A percentile compares a stretch with the other conserved stretches of the same genome.
Evolutionary conservation across 1,140 invertebrate species (phyloP).

Genomic region (Phymorhynchus buccinoides): DNA sequence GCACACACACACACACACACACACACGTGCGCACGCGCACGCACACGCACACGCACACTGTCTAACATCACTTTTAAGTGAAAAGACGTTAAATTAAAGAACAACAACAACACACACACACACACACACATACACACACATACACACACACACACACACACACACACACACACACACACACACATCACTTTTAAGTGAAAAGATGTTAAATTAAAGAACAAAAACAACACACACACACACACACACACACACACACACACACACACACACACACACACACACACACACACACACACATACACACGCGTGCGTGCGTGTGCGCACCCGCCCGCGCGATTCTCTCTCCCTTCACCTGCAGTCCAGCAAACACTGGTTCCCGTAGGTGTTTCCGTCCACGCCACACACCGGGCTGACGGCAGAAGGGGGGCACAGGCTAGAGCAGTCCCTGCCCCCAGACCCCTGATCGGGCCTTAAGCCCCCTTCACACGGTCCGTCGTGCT

Average conservation of each 20-base stretch:
- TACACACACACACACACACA: neutral
- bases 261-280: neutral
- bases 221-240: neutral
- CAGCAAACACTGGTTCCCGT: constrained; percentile 71
- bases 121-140: neutral
- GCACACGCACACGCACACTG: neutral
- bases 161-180: neutral
- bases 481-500: neutral
- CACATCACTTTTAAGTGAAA: no score
- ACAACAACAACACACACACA: constrained; percentile 18
- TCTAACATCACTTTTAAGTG: no score
- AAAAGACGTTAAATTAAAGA: no score
- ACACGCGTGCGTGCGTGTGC: neutral
- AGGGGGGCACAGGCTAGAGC: constrained; percentile 40
- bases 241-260: no score
- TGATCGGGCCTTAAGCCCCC: neutral
- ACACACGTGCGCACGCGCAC: neutral
- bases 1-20: neutral
- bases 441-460: neutral
- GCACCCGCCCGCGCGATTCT: neutral
- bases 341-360: constrained; percentile 66
- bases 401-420: constrained; percentile 36
- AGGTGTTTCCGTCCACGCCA: constrained; percentile 45
- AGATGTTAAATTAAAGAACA: neutral
- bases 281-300: neutral